These are phyloP conservation scores for Lampris incognitus DNA, from an alignment of 2,113 vertebrate genomes.

Conservation along the genomic window DNA sequence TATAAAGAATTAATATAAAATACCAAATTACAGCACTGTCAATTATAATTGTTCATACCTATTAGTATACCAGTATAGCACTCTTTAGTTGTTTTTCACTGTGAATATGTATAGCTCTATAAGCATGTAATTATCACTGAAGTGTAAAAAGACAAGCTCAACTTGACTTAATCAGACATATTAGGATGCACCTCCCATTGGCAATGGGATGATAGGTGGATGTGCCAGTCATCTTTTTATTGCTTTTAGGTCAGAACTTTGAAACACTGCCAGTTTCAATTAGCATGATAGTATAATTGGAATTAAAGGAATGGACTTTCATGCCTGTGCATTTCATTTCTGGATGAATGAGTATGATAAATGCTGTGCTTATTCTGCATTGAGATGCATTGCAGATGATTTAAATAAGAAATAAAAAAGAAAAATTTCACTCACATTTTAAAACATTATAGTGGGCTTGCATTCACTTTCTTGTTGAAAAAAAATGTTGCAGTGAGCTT, in stretches of 20 bases:
- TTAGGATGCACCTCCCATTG: background rate
- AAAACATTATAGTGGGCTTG: constrained; percentile 25
- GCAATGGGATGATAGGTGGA: constrained; percentile 2
- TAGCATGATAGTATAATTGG: constrained; percentile 2
- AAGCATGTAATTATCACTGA: too few species aligned
- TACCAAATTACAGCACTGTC: too few species aligned
- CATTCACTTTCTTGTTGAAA: constrained; percentile 20
- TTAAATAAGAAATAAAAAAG: constrained; percentile 27
- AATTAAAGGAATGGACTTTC: constrained; percentile 17
- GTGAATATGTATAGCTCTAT: too few species aligned
- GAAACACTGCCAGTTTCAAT: constrained; percentile 18
- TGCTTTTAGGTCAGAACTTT: background rate
- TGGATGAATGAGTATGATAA: constrained; percentile 24
- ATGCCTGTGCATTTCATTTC: constrained; percentile 20
- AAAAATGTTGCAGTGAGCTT: constrained; percentile 13
- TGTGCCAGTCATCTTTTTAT: constrained; percentile 20
- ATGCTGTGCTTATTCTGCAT: constrained; percentile 34
- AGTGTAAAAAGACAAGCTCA: too few species aligned
- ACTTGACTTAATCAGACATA: constrained; percentile 1
- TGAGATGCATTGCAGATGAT: constrained; percentile 36
- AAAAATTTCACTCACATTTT: constrained; percentile 11
- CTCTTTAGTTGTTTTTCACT: too few species aligned
- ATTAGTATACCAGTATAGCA: too few species aligned
- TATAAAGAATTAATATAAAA: too few species aligned
- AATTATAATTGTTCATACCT: too few species aligned